Evolutionary conservation across 2,113 vertebrate genomes (phyloP).

Genomic region (Pelvicachromis taeniatus): DNA sequence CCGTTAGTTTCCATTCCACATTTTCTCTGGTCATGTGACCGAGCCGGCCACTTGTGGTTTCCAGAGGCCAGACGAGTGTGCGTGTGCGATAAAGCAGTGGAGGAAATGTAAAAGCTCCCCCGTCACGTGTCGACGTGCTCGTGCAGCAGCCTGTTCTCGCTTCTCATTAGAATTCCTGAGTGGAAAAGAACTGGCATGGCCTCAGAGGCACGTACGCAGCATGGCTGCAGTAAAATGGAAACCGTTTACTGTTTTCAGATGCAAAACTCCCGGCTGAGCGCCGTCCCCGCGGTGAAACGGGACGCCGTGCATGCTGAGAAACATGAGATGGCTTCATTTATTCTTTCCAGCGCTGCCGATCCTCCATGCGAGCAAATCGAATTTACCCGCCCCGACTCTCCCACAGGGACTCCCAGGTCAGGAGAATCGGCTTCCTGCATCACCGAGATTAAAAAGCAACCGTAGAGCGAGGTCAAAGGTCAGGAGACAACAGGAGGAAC

Average conservation of each 20-base stretch:
- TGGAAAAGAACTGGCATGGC: neutral
- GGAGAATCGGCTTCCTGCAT: neutral
- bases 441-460: neutral
- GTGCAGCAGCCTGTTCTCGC: neutral
- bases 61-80: neutral
- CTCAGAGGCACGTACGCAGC: neutral
- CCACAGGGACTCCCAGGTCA: neutral
- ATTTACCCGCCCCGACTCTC: neutral
- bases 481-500: neutral
- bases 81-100: neutral
- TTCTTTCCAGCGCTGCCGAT: neutral
- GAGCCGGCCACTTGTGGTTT: neutral
- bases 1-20: neutral
- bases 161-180: neutral
- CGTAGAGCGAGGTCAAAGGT: neutral
- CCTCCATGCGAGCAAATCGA: neutral
- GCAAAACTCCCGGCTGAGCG: neutral
- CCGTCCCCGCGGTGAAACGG: neutral
- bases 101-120: neutral
- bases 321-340: neutral
- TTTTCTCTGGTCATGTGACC: neutral
- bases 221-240: neutral
- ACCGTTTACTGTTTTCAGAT: neutral
- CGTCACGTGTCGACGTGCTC: neutral
- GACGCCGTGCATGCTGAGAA: neutral